These are phyloP conservation scores for Lepidurus couesii DNA, from an alignment of 1,140 invertebrate species.

Conservation along the genomic window DNA sequence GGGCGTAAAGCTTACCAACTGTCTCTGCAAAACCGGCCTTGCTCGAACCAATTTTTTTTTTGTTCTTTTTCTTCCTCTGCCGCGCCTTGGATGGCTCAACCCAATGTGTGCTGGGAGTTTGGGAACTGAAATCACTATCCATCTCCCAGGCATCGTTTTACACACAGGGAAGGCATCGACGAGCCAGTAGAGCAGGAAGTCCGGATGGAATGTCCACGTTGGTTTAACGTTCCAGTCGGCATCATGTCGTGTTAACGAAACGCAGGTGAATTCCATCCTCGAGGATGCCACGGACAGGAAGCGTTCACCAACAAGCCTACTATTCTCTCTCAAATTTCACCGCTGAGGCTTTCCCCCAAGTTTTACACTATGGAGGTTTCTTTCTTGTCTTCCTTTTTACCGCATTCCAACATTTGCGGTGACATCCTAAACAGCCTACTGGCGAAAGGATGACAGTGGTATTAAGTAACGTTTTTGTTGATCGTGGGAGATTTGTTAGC, in stretches of 20 bases:
- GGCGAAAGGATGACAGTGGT: no score
- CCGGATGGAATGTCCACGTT: constrained; percentile 20
- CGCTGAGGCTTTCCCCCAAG: not conserved
- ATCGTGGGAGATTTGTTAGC: no score
- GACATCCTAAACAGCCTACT: no score
- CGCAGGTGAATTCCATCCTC: constrained; percentile 14
- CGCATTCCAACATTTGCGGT: not conserved
- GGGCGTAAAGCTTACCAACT: not conserved
- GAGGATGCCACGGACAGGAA: constrained; percentile 6
- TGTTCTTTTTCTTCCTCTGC: not conserved
- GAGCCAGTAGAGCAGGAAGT: not conserved
- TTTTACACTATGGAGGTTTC: not conserved
- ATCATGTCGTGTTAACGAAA: constrained; percentile 6
- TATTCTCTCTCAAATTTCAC: not conserved
- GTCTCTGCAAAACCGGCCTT: not conserved
- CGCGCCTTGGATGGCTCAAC: not conserved
- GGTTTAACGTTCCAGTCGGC: constrained; percentile 17
- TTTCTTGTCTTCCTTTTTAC: not conserved
- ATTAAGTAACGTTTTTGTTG: no score
- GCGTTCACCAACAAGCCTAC: constrained; percentile 4
- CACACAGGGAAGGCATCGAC: not conserved
- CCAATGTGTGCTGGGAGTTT: not conserved
- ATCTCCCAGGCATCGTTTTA: constrained; percentile 15
- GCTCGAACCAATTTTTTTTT: not conserved
- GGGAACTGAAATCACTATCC: not conserved